Evolutionary conservation across 2,888 invertebrate species (phyloP).

Genomic region (Orthosia gothica): DNA sequence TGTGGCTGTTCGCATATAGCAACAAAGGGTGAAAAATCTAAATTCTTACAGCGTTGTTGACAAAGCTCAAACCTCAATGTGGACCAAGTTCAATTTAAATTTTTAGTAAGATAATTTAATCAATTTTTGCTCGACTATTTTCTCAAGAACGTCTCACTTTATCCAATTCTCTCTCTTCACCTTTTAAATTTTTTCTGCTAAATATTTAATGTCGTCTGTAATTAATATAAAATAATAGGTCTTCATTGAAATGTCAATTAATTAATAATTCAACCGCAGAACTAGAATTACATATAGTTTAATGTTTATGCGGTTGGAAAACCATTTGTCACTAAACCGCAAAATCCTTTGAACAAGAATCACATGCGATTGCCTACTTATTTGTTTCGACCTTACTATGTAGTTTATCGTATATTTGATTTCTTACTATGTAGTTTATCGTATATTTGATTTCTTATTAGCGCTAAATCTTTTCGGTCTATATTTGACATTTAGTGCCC

Average conservation of each 20-base stretch:
- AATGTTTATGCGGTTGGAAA: slow-evolving; percentile 21
- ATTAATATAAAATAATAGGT: background rate
- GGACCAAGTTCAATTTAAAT: too few relatives aligned
- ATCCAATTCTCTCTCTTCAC: too few relatives aligned
- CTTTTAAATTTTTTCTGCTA: background rate
- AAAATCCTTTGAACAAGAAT: slow-evolving; percentile 6
- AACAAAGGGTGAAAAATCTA: too few relatives aligned
- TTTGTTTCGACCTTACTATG: background rate
- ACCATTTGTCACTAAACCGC: slow-evolving; percentile 19
- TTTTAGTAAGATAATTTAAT: background rate
- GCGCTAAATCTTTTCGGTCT: background rate
- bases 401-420: background rate
- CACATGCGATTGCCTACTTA: background rate
- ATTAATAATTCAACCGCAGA: background rate
- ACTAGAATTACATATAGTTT: slow-evolving; percentile 7
- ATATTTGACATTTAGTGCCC: slow-evolving; percentile 3
- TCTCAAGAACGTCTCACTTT: background rate
- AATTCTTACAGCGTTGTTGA: background rate
- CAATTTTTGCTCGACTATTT: background rate
- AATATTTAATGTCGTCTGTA: background rate
- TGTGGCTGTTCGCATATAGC: too few relatives aligned
- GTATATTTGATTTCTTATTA: background rate
- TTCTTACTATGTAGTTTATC: background rate
- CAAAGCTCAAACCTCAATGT: background rate
- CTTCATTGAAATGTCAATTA: background rate